phyloP scores from a whole-genome alignment of 2,888 invertebrate species.

The Zonitis immaculata region DNA sequence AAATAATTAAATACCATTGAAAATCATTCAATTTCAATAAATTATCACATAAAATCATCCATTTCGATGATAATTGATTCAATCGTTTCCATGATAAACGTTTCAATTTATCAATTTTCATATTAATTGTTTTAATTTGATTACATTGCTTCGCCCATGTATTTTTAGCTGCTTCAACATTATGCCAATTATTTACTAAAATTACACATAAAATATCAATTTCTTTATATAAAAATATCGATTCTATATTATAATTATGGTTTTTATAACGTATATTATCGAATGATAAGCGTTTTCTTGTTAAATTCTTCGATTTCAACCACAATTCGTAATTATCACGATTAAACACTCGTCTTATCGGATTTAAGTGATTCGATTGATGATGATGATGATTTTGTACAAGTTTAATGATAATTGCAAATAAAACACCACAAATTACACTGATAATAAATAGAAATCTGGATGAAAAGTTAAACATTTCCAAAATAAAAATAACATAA shows the following conservation, averaged over 20 bases:
- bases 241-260: conserved; percentile 29
- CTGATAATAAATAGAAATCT: conserved; percentile 30
- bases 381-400: conserved; percentile 6
- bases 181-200: conserved; percentile 46
- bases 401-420: conserved; percentile 19
- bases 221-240: conserved; percentile 36
- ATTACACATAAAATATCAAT: conserved; percentile 50
- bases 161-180: conserved; percentile 39
- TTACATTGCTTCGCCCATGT: conserved; percentile 47
- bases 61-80: conserved; percentile 34
- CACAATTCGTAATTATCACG: conserved; percentile 27
- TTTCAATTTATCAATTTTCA: conserved; percentile 27
- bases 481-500: conserved; percentile 6
- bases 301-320: conserved; percentile 27
- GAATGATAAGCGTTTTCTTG: conserved; percentile 24
- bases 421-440: conserved; percentile 28
- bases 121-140: conserved; percentile 31
- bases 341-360: not conserved
- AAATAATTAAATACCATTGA: conserved; percentile 54
- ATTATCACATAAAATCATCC: conserved; percentile 39
- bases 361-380: not conserved
- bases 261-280: conserved; percentile 36
- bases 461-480: conserved; percentile 32
- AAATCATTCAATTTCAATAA: conserved; percentile 32
- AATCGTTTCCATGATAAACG: conserved; percentile 29